Percentiles rank a stretch among this genome's conserved stretches.
These are phyloP conservation scores for Aulostomus chinensis DNA, from an alignment of 2,797 vertebrate genomes.

Conservation along the genomic window DNA sequence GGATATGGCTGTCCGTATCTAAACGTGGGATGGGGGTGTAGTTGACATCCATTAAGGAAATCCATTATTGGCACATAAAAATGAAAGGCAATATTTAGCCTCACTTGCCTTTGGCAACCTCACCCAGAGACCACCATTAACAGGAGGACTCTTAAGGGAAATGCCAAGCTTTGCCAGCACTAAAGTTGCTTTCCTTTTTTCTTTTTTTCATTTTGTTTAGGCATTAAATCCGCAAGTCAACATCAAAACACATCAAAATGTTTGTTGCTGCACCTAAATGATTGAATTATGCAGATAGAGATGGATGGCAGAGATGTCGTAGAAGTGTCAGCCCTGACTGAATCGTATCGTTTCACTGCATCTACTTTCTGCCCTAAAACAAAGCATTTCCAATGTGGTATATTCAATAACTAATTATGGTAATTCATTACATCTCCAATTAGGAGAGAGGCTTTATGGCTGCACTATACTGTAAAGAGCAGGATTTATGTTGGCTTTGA, in stretches of 20 bases:
- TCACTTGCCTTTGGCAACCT: constrained; percentile 69
- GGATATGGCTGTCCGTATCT: constrained; percentile 74
- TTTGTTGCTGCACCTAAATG: constrained; percentile 15
- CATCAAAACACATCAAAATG: constrained; percentile 19
- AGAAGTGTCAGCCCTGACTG: background rate
- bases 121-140: constrained; percentile 61
- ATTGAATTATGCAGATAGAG: constrained; percentile 3
- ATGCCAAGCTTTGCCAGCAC: constrained; percentile 19
- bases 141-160: constrained; percentile 20
- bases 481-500: constrained; percentile 99
- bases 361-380: constrained; percentile 78
- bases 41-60: constrained; percentile 85
- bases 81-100: constrained; percentile 82
- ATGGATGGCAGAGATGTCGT: background rate
- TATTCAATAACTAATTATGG: constrained; percentile 99
- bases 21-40: constrained; percentile 65
- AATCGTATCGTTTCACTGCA: constrained; percentile 17
- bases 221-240: constrained; percentile 18
- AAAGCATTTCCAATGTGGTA: constrained; percentile 96
- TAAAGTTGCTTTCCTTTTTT: too few species aligned
- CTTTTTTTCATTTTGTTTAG: too few species aligned
- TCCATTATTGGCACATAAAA: constrained; percentile 87
- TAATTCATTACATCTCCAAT: constrained; percentile 99
- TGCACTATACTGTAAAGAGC: constrained; percentile 95
- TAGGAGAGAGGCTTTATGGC: constrained; percentile 98